Evolutionary conservation across 1,140 invertebrate genomes (phyloP), one percentile per base, ranked within the genome.

Genomic region (Lordiphosa mommai): DNA sequence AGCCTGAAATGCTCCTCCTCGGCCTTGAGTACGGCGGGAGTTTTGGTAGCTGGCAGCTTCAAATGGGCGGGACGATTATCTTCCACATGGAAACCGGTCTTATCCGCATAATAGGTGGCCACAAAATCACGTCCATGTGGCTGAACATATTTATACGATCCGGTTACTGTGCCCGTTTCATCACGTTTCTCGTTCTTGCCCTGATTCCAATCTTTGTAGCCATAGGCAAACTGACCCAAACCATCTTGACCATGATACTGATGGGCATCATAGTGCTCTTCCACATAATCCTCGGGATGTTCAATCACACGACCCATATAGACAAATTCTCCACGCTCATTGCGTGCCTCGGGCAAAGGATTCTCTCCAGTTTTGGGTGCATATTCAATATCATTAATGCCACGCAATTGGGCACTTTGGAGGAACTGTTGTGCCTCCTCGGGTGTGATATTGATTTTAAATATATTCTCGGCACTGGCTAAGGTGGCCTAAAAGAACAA

Each of bases 191-290:
- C 86, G 32, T 92, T 90, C 80, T 92, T 92, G 8, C 92, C 90
- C 47, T 92, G 92, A 68, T 93, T 92, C 30, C 92, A 92, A 4
- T 92, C 91, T 52, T 90, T 88, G 65, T 93, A 93, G 9, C 92
- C 92, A 52, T 93, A 93, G 1, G 90, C 89, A 58, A 92, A 92
- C n/a, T 91, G 91, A 2, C 92, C 92, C 8, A 92, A 72, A n/a
- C 91, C 91, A 55, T 92, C 91, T 85, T 93, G 92, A 0, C 92
- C 92, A 63, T 93, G 92, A 70, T 91, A 93, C 74, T 93, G 92
- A 56, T 91, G 90, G 1, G 92, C 92, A 44, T 92, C 86, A 72
- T 93, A 93, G 16, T 92, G 92, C 88, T 93, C 92, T 88, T 93
- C 92, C 16, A 92, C 88, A 46, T 92, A 92, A 7, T 93, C 90